Evolutionary conservation across 2,113 vertebrate genomes (phyloP).

Genomic region (Spea multiplicata): DNA sequence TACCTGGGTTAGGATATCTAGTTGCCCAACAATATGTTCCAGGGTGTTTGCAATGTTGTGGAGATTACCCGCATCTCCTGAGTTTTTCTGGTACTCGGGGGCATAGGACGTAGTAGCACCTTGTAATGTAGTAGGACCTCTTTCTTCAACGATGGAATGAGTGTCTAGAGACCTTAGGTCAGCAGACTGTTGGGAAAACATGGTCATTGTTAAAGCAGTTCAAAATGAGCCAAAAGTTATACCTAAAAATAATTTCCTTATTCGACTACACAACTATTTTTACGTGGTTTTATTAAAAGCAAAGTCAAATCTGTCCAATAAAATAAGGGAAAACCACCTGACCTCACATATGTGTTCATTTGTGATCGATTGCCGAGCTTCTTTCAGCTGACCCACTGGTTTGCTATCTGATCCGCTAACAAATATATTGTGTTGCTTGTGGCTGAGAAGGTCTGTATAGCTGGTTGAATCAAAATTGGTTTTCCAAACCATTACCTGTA

Average conservation of each 20-base stretch:
- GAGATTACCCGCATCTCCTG: constrained; percentile 59
- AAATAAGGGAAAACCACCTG: no score
- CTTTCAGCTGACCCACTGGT: constrained; percentile 52
- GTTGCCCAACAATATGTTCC: constrained; percentile 87
- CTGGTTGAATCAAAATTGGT: constrained; percentile 81
- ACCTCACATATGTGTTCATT: not conserved
- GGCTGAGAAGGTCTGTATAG: constrained; percentile 59
- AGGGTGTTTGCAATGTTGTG: constrained; percentile 72
- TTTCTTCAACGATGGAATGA: not conserved
- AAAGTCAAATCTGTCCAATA: no score
- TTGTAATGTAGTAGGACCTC: not conserved
- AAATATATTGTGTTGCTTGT: constrained; percentile 51
- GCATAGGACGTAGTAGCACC: constrained; percentile 13
- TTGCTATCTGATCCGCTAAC: constrained; percentile 46
- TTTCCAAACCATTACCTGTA: constrained; percentile 95
- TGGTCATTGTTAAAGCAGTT: not conserved
- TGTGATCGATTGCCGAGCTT: not conserved
- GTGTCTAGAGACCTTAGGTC: constrained; percentile 54
- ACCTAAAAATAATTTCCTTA: no score
- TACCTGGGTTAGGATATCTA: constrained; percentile 95
- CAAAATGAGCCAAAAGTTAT: no score
- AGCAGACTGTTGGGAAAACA: constrained; percentile 51
- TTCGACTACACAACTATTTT: no score
- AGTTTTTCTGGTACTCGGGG: constrained; percentile 51
- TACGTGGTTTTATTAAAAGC: no score